Evolutionary conservation across 2,113 vertebrate genomes (phyloP), one percentile per base, ranked within the genome.

Genomic region (Galbula dea): DNA sequence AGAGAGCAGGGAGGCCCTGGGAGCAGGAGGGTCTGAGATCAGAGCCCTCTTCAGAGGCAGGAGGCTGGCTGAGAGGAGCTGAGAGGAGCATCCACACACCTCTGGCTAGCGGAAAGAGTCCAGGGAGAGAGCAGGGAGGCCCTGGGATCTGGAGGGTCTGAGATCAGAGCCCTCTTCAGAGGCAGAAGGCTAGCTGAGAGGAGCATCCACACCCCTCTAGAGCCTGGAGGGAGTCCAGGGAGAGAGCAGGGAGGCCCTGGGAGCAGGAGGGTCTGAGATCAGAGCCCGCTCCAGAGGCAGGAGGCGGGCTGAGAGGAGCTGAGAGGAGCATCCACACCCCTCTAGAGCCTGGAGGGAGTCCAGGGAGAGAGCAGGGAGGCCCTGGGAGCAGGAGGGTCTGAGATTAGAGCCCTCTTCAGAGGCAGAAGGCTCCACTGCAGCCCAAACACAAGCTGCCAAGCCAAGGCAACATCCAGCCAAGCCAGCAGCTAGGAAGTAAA

Each of bases 101-200:
- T n/a, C n/a, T n/a, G n/a, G n/a, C n/a, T n/a, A n/a, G n/a, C n/a
- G n/a, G n/a, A n/a, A n/a, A n/a, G n/a, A n/a, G 17, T 4, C 23
- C 57, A 2, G 52, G 11, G 3, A 5, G 20, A 3, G 36, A 30
- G 46, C 67, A 52, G 49, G 15, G n/a, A n/a, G n/a, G n/a, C 27
- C 67, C 63, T 41, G 52, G 36, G 2, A 10, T 26, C 59, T 27
- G 22, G 13, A 20, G 7, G 23, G n/a, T 30, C 54, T 32, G 55
- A 23, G 3, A 3, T 26, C 59, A 39, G 37, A 23, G 2, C 19
- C 26, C 26, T 13, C 43, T 59, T 22, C 37, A 26, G 36, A 21
- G n/a, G 41, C 46, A 55, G 30, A 46, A 66, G n/a, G n/a, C n/a
- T n/a, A 96, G 97, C 97, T 14, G 14, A 62, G 52, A 65, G 57